phyloP scores from a whole-genome alignment of 1,140 invertebrate species.

The Aporrectodea caliginosa region DNA sequence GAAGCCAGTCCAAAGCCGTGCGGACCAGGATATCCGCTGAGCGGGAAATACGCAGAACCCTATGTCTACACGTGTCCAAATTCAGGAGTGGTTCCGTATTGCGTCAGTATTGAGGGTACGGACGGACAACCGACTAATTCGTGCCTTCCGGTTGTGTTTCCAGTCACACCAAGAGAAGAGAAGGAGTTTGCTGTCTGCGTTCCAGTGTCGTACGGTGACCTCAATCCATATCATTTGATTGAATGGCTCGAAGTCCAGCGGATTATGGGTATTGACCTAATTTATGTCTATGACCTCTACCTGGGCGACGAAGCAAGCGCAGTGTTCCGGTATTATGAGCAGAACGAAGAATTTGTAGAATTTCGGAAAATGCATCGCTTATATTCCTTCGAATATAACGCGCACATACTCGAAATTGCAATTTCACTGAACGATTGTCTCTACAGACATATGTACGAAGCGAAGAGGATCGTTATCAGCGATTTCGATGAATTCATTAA shows the following conservation, averaged over 20 bases:
- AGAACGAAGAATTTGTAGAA: constrained; percentile 17
- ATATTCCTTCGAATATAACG: background rate
- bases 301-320: background rate
- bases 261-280: constrained; percentile 14
- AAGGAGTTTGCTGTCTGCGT: background rate
- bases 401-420: background rate
- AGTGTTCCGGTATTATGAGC: constrained; percentile 11
- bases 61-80: background rate
- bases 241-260: constrained; percentile 27
- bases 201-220: background rate
- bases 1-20: background rate
- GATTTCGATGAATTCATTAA: constrained; percentile 36
- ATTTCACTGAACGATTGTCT: constrained; percentile 33
- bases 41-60: background rate
- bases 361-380: background rate
- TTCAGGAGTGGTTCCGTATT: background rate
- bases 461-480: constrained; percentile 23
- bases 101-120: background rate
- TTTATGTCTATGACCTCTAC: constrained; percentile 15
- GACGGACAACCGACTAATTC: background rate
- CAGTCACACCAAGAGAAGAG: background rate
- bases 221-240: constrained; percentile 16
- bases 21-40: background rate
- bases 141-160: background rate
- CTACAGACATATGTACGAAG: constrained; percentile 33